These are phyloP conservation scores for Hippoglossus hippoglossus DNA, from an alignment of 2,797 vertebrate genomes.

Conservation along the genomic window DNA sequence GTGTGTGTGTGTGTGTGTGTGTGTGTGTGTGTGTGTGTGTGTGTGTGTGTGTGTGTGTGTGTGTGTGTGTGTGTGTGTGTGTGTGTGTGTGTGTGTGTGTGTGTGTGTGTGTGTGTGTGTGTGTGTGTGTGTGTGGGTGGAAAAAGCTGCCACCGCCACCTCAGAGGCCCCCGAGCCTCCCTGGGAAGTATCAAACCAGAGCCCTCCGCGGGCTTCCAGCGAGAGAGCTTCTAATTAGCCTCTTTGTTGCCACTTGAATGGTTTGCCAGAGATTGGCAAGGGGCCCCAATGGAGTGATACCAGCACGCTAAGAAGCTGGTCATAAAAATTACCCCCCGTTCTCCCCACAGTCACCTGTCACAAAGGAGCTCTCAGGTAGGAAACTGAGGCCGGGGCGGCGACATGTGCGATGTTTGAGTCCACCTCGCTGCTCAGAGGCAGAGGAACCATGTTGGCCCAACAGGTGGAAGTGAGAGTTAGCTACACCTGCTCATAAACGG, in stretches of 20 bases:
- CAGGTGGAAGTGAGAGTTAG: constrained; percentile 37
- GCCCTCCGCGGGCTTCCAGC: constrained; percentile 79
- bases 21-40: constrained; percentile 31
- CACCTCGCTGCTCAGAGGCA: background rate
- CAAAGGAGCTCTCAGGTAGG: constrained; percentile 66
- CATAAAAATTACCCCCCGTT: constrained; percentile 43
- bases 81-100: constrained; percentile 38
- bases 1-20: constrained; percentile 27
- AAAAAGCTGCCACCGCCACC: constrained; percentile 69
- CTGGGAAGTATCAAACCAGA: constrained; percentile 87
- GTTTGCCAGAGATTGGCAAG: constrained; percentile 73
- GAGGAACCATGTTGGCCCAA: constrained; percentile 26
- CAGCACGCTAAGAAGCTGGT: constrained; percentile 74
- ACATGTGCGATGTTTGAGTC: constrained; percentile 29
- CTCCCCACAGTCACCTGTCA: constrained; percentile 68
- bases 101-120: constrained; percentile 12
- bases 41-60: constrained; percentile 36
- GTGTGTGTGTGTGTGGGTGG: constrained; percentile 40
- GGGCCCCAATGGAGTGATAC: constrained; percentile 71
- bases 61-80: constrained; percentile 33
- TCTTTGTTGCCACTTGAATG: constrained; percentile 85
- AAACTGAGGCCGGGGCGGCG: constrained; percentile 34
- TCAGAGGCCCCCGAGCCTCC: constrained; percentile 81
- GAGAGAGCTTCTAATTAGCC: constrained; percentile 86
- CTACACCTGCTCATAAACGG: background rate